Evolutionary conservation across 2,113 vertebrate species (phyloP).

Genomic region (Eudyptes chrysolophus): DNA sequence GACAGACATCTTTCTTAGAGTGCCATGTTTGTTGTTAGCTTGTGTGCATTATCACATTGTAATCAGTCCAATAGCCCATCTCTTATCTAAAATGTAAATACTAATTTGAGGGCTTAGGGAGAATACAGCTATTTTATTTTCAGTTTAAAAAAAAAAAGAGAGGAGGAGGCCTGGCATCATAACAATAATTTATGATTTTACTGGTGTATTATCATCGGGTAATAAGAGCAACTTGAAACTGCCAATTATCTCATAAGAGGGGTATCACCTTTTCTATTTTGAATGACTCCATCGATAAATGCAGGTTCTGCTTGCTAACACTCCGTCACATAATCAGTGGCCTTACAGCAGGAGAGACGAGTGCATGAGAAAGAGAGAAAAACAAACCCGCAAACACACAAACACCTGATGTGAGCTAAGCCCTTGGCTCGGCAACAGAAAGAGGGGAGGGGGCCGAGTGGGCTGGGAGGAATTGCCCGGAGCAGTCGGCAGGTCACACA

Average conservation of each 20-base stretch:
- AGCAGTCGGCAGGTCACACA: conserved; percentile 80
- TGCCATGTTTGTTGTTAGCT: background rate
- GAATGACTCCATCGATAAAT: conserved; percentile 67
- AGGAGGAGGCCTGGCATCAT: conserved; percentile 58
- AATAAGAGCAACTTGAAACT: conserved; percentile 77
- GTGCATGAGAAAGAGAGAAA: background rate
- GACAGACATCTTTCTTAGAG: background rate
- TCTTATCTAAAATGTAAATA: conserved; percentile 68
- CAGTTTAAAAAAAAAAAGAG: conserved; percentile 25
- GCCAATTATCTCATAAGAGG: conserved; percentile 80
- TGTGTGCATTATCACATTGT: background rate
- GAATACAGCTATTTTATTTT: conserved; percentile 54
- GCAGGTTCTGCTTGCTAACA: conserved; percentile 59
- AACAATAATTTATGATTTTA: conserved; percentile 75
- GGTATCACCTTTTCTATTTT: conserved; percentile 74
- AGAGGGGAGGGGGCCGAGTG: conserved; percentile 34
- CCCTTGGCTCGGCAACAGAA: conserved; percentile 32
- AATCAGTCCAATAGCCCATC: conserved; percentile 30
- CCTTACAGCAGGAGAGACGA: conserved; percentile 33
- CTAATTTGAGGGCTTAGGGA: conserved; percentile 43
- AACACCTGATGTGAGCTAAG: conserved; percentile 26
- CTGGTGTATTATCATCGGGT: conserved; percentile 68
- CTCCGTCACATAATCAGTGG: conserved; percentile 36
- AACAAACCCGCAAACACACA: conserved; percentile 9
- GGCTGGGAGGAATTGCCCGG: conserved; percentile 47